phyloP scores from a whole-genome alignment of 1,140 invertebrate species.

The Drosophila lacertosa region DNA sequence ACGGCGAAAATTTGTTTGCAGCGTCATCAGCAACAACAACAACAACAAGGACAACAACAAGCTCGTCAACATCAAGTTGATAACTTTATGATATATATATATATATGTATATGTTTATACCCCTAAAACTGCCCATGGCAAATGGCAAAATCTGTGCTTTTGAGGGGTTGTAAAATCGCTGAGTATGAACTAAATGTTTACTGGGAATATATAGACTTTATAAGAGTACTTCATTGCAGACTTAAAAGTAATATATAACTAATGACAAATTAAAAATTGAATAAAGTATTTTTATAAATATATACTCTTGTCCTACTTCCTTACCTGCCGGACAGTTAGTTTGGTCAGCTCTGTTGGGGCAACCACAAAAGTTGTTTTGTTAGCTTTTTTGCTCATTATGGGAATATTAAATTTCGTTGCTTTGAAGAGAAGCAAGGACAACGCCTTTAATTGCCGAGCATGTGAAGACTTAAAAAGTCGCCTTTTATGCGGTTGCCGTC shows the following conservation, averaged over 20 bases:
- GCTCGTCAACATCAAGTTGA: slow-evolving; percentile 65
- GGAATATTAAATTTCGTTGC: slow-evolving; percentile 74
- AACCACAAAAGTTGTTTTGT: slow-evolving; percentile 58
- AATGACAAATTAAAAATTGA: no score
- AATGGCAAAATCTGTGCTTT: slow-evolving; percentile 30
- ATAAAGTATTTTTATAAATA: no score
- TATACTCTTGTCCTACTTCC: no score
- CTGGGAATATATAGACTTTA: background rate
- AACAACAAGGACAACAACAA: slow-evolving; percentile 55
- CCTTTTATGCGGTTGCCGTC: slow-evolving; percentile 80
- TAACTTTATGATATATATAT: slow-evolving; percentile 66
- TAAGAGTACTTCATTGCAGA: background rate
- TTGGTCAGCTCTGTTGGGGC: slow-evolving; percentile 57
- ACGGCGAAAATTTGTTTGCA: slow-evolving; percentile 73
- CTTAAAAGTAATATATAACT: background rate
- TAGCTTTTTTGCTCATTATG: slow-evolving; percentile 57
- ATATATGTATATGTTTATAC: slow-evolving; percentile 15
- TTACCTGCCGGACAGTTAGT: background rate
- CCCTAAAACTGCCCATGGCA: slow-evolving; percentile 48
- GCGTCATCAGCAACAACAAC: slow-evolving; percentile 70
- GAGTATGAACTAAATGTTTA: background rate
- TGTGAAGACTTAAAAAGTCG: slow-evolving; percentile 81
- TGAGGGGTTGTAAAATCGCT: slow-evolving; percentile 14
- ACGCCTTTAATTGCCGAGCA: slow-evolving; percentile 72
- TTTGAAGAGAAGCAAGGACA: slow-evolving; percentile 12